A percentile compares a stretch with the other conserved stretches of the same genome.
phyloP scores from a whole-genome alignment of 2,888 invertebrate species.

The Cyclophora punctaria region DNA sequence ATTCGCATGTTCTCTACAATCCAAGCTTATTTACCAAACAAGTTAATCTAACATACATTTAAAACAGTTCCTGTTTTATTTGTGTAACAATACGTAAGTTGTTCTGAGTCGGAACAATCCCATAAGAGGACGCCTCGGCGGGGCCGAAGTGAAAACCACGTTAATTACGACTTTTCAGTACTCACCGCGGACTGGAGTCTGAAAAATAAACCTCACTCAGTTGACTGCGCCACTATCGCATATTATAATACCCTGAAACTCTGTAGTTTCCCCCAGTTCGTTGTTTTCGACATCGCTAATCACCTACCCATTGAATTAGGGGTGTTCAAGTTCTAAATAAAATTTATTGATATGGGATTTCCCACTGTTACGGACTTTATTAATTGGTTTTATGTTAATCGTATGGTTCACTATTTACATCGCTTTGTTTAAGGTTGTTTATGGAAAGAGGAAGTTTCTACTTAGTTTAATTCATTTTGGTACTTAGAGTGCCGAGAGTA shows the following conservation, averaged over 20 bases:
- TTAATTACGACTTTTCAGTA: conserved; percentile 55
- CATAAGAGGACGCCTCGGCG: conserved; percentile 35
- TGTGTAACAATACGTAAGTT: conserved; percentile 34
- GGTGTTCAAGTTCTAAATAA: conserved; percentile 8
- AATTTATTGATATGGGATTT: conserved; percentile 12
- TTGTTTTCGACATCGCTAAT: conserved; percentile 7
- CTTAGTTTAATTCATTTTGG: too few relatives aligned
- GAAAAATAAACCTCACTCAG: conserved; percentile 42
- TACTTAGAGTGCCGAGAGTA: too few relatives aligned
- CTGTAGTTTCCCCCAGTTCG: background rate
- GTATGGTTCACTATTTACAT: too few relatives aligned
- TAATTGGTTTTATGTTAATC: too few relatives aligned
- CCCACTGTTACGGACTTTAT: background rate
- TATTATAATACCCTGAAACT: conserved; percentile 3
- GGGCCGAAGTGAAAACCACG: conserved; percentile 43
- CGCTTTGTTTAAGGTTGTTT: too few relatives aligned
- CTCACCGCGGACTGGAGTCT: conserved; percentile 28
- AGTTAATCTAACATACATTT: background rate
- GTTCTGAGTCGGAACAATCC: conserved; percentile 41
- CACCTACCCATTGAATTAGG: conserved; percentile 12
- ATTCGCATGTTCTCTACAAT: too few relatives aligned
- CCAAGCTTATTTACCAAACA: too few relatives aligned
- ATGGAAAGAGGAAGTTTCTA: too few relatives aligned
- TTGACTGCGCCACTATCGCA: conserved; percentile 16
- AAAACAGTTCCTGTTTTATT: conserved; percentile 25